A percentile compares a stretch with the other conserved stretches of the same genome.
phyloP scores from a whole-genome alignment of 2,797 vertebrate genomes.

The Sebastes cheni region DNA sequence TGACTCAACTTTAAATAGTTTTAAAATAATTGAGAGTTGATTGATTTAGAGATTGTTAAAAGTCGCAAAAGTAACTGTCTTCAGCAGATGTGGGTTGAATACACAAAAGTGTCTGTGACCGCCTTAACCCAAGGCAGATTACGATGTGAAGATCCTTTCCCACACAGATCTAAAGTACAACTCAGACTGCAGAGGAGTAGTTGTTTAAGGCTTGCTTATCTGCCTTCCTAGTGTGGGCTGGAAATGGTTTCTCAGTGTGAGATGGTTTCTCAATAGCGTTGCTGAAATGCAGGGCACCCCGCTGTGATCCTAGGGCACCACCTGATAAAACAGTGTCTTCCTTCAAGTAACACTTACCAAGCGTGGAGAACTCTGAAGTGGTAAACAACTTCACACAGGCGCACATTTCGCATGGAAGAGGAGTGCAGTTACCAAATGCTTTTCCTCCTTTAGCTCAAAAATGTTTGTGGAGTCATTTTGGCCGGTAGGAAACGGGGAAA shows the following conservation, averaged over 20 bases:
- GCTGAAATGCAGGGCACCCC: conserved; percentile 56
- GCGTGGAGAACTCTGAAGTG: conserved; percentile 43
- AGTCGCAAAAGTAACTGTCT: not conserved
- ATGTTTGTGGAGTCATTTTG: conserved; percentile 15
- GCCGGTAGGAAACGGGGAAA: not conserved
- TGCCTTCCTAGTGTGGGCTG: conserved; percentile 39
- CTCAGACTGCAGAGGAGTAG: conserved; percentile 29
- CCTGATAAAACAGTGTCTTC: conserved; percentile 59
- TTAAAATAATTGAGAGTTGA: not conserved
- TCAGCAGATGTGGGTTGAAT: not conserved
- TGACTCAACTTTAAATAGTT: not conserved
- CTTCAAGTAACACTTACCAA: conserved; percentile 53
- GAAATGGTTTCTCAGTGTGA: conserved; percentile 62
- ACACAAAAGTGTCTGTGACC: not conserved
- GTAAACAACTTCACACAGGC: conserved; percentile 60
- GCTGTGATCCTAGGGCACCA: conserved; percentile 61
- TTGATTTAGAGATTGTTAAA: not conserved
- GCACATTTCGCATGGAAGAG: conserved; percentile 25
- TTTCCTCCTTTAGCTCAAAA: conserved; percentile 14
- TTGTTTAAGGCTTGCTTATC: conserved; percentile 52
- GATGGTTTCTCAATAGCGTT: conserved; percentile 53
- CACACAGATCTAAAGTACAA: conserved; percentile 8
- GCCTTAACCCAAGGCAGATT: not conserved
- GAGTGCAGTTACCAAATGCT: conserved; percentile 8
- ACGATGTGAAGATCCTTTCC: not conserved